Base-by-base conservation (phyloP, 1,140 invertebrate species). In the Drosophila funebris region DNA sequence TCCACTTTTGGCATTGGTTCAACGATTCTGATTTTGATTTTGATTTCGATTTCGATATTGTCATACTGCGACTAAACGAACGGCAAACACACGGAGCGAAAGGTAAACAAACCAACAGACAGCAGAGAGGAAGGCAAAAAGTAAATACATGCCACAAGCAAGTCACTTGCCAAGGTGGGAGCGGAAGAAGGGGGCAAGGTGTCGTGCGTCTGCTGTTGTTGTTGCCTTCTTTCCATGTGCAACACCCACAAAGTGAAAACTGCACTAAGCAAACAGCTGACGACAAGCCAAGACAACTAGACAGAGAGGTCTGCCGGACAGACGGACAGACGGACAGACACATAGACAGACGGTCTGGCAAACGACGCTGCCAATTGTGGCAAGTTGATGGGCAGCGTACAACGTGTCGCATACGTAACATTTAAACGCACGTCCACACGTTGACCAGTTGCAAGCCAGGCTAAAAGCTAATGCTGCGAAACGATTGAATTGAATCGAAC, bases 1-100 rank as follows among this genome's bases (percentile, higher is more conserved):
- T 90, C 83, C 89, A 90, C 75, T 85, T 46, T 50, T 90, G 89
- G 73, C 84, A 85, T 68, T 85, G 88, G 76, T 63, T 83, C 83
- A 79, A 73, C 76, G 75, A 78, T 67, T 69, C 14, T 13, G 46
- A 50, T 50, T 24, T 9, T 50, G 46, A 50, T 50, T 53, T 57
- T 22, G 69, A 63, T 54, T 71, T 68, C 36, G 69, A 70, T 74
- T 81, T 77, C 73, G 73, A 76, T 70, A 78, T 83, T 90, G 85
- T 79, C 87, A 82, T 79, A 73, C 27, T 44, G 60, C 67, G 67
- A 66, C 84, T 83, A 88, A 88, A 83, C 84, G 84, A 89, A 83
- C 41, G 70, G 73, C 79, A 79, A 90, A 89, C 81, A 90, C 44
- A 76, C 53, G 48, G 63, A 22, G 27, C 43, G 41, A 52, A 52